Evolutionary conservation across 2,888 invertebrate species (phyloP), one percentile per base, ranked within the genome.

Genomic region (Amiota communis): DNA sequence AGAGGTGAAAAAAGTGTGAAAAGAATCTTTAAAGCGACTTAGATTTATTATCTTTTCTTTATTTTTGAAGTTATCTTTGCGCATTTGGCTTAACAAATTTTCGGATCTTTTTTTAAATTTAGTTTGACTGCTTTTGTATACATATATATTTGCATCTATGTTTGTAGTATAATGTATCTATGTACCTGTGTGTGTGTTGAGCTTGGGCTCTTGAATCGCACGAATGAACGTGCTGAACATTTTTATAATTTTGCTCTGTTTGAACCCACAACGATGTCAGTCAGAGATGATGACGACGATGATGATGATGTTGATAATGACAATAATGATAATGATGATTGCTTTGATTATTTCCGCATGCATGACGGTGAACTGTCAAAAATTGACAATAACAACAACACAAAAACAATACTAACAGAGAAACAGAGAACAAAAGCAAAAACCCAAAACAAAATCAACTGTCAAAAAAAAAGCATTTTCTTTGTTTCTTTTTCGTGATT

Each of bases 271-370:
- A n/a, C 15, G 20, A 17, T 59, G 59, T 12, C n/a, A 51, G 51
- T 47, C 13, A 53, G 20, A 17, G 51, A 23, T n/a, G 64, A 15
- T 15, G 8, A 9, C 9, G 47, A 0, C 36, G 63, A 1, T 10
- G 56, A 36, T 36, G 0, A n/a, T 36, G 3, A 15, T 2, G 17
- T 1, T 17, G 57, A 15, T 10, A 20, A 15, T 59, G 59, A 70
- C 63, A 75, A 76, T 80, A 20, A 74, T 63, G 73, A 47, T 67
- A 49, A 72, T 69, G 74, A 74, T 74, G 75, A 70, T 74, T 77
- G 76, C 71, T 76, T 69, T 64, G 73, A 78, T 80, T 83, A 82
- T 82, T 78, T 84, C 79, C 73, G 79, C 80, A 76, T 78, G 85
- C 77, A 64, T 68, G 47, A 73, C 56, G 67, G 57, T 36, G 56